Evolutionary conservation across 2,797 vertebrate species (phyloP).

Genomic region (Alcedo atthis): DNA sequence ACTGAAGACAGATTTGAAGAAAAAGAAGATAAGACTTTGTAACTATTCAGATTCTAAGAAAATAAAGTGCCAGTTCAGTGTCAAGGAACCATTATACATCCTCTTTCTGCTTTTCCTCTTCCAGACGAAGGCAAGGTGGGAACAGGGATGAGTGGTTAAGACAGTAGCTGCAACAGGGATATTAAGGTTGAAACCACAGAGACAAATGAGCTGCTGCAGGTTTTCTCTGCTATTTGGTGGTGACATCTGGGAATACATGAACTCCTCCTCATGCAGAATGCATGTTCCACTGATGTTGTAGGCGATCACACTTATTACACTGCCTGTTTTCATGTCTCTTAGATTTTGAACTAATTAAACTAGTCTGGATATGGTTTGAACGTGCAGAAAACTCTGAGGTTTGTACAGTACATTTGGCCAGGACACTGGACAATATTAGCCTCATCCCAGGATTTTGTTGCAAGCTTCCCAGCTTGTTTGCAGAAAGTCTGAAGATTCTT

Average conservation of each 20-base stretch:
- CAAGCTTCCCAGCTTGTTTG: slow-evolving; percentile 24
- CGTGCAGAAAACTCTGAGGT: background rate
- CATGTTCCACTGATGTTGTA: background rate
- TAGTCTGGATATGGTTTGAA: background rate
- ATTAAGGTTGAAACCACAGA: background rate
- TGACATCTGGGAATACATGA: background rate
- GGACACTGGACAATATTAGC: background rate
- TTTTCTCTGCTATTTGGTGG: background rate
- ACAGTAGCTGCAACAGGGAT: background rate
- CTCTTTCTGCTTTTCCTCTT: background rate
- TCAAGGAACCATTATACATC: background rate
- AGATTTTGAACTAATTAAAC: background rate
- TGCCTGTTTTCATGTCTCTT: background rate
- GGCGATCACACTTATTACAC: background rate
- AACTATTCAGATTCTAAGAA: background rate
- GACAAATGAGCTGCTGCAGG: background rate
- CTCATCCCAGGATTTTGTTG: background rate
- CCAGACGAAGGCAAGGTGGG: background rate
- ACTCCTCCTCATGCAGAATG: background rate
- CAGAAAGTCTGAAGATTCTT: background rate
- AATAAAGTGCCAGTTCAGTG: background rate
- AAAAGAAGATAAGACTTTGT: background rate
- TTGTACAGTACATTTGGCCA: background rate
- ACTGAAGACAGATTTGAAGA: background rate
- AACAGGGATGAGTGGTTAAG: background rate